A percentile compares a stretch with the other conserved stretches of the same genome.
These are phyloP conservation scores for Diarsia mendica DNA, from an alignment of 2,888 invertebrate genomes.

Conservation along the genomic window DNA sequence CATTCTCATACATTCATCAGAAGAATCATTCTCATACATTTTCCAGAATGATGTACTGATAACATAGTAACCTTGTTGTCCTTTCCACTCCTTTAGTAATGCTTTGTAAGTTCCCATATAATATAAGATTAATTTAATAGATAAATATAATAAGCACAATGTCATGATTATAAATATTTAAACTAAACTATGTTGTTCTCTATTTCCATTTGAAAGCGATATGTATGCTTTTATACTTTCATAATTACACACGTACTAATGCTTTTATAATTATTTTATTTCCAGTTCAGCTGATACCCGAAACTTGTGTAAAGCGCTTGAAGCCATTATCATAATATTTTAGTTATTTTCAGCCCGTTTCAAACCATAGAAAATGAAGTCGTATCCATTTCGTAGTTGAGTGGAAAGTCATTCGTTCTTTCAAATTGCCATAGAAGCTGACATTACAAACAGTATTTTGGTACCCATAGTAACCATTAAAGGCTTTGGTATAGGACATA, in stretches of 20 bases:
- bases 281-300: slow-evolving; percentile 25
- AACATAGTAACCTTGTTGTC: no score
- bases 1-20: no score
- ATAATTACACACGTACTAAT: neutral
- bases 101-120: neutral
- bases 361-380: neutral
- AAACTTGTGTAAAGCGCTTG: slow-evolving; percentile 19
- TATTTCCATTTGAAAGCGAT: neutral
- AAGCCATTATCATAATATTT: neutral
- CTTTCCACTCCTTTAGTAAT: no score
- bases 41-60: no score
- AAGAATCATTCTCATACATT: no score
- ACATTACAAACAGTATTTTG: neutral
- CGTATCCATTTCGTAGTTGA: neutral
- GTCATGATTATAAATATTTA: no score
- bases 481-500: neutral
- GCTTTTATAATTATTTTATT: slow-evolving; percentile 28
- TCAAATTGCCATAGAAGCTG: neutral
- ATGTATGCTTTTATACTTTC: neutral
- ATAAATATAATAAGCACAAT: neutral
- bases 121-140: neutral
- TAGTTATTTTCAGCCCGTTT: slow-evolving; percentile 8
- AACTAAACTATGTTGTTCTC: neutral
- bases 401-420: slow-evolving; percentile 13
- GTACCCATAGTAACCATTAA: neutral